Base-by-base conservation (phyloP, 2,797 vertebrate genomes). In the Phalanger gymnotis region DNA sequence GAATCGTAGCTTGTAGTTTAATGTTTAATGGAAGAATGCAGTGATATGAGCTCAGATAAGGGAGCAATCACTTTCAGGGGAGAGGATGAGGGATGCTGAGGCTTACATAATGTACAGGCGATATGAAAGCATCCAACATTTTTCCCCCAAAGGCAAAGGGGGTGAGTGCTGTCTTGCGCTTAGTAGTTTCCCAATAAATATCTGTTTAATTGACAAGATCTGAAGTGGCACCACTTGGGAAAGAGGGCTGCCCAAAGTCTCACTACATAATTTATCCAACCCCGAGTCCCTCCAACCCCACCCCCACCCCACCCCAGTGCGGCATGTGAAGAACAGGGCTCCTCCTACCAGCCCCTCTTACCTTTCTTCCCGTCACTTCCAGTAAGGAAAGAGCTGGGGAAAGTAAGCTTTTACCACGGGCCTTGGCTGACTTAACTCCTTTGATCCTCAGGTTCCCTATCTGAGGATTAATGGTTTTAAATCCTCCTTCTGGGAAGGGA, bases 401-500 rank as follows among this genome's bases (percentile, higher is more conserved):
- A 28, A 34, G 40, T 27, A 53, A 55, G 30, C 89, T 91, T 66
- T 73, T 90, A 57, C n/a, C 25, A 6, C 66, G 27, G n/a, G 12
- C 51, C n/a, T 27, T 91, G 89, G 47, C 28, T 12, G 1, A 95
- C 53, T 57, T 94, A 90, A 30, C 90, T 93, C 90, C 57, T 34
- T 87, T 87, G 22, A 54, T 51, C 58, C 55, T 31, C 47, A 47
- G 93, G 10, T 81, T 58, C 91, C 92, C 92, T 90, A 94, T 90
- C 91, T 91, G 57, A 96, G 95, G 96, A 97, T 95, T 96, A 96
- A 93, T 0, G 25, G 10, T 93, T 94, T 98, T 92, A 96, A 96
- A 95, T 51, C 55, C 91, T 91, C 91, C 94, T 96, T 90, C 90
- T 94, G 94, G 58, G 58, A 94, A 97, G 93, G 91, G 57, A 16